Evolutionary conservation across 64 coral and sea anemone genomes (phyloP), one percentile per base, ranked within the genome.

Genomic region (Montipora capricornis): DNA sequence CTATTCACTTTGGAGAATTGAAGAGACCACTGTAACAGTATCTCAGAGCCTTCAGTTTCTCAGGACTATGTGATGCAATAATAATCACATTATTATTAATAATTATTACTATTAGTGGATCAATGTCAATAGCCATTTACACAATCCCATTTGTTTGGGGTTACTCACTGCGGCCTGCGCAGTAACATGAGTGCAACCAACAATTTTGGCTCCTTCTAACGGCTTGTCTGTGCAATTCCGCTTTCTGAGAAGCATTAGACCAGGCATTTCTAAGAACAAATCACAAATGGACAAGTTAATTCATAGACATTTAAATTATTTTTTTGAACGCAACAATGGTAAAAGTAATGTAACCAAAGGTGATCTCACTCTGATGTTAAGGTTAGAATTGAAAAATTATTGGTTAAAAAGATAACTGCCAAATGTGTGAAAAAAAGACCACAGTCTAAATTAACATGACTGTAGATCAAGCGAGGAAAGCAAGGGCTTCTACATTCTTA

Each of bases 101-200:
- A n/a, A n/a, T n/a, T n/a, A n/a, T 37, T 37, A 37, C 2, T 37
- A 37, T 37, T 37, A 37, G 61, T 64, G 9, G 61, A 64, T 64
- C 61, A 64, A 11, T 64, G 14, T 64, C 52, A 19, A 37, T 17
- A 61, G 15, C 17, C 6, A 6, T 55, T 8, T 84, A 14, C 4
- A 61, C 20, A 84, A 84, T n/a, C n/a, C n/a, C n/a, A n/a, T n/a
- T n/a, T n/a, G n/a, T n/a, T n/a, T n/a, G n/a, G n/a, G n/a, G n/a
- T 57, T 74, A 98, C 95, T 89, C 89, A 99, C 98, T 84, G 98
- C 98, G 52, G 98, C 95, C 87, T 99, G 98, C 81, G 98, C 98
- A 87, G 98, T 99, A 80, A 99, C 98, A 96, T 99, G 98, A 47
- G 98, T 99, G 92, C 98, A 99, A 45, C 94, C 98, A 82, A 99